phyloP scores from a whole-genome alignment of 2,888 invertebrate species.

The Pediacus dermestoides region DNA sequence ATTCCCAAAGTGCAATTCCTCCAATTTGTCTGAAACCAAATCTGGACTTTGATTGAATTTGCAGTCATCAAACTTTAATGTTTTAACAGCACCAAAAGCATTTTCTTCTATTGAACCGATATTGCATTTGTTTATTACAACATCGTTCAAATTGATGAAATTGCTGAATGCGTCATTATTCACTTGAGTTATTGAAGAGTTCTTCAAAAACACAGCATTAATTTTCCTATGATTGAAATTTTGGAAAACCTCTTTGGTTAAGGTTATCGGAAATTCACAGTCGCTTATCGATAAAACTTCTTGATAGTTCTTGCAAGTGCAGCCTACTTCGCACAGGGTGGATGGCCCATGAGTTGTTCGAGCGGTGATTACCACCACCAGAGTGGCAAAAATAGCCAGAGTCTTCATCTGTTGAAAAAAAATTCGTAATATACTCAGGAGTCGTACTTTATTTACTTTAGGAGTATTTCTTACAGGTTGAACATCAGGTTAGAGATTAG shows the following conservation, averaged over 20 bases:
- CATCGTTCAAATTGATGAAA: conserved; percentile 62
- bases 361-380: conserved; percentile 19
- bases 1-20: conserved; percentile 68
- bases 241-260: conserved; percentile 29
- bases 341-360: too few relatives aligned
- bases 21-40: conserved; percentile 40
- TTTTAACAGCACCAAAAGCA: conserved; percentile 58
- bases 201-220: conserved; percentile 30
- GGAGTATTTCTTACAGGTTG: too few relatives aligned
- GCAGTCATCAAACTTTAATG: conserved; percentile 53
- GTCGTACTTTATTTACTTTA: too few relatives aligned
- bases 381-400: conserved; percentile 22
- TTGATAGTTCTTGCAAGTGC: conserved; percentile 33
- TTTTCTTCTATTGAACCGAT: conserved; percentile 65
- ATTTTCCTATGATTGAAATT: conserved; percentile 26
- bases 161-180: conserved; percentile 68
- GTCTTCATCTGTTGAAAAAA: conserved; percentile 26
- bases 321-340: conserved; percentile 12
- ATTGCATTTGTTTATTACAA: conserved; percentile 67
- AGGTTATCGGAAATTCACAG: conserved; percentile 31
- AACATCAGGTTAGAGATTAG: too few relatives aligned
- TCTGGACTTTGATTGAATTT: conserved; percentile 34
- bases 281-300: conserved; percentile 28
- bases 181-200: conserved; percentile 58
- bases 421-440: conserved; percentile 2